Evolutionary conservation across 2,113 vertebrate genomes (phyloP).

Genomic region (Natator depressus): DNA sequence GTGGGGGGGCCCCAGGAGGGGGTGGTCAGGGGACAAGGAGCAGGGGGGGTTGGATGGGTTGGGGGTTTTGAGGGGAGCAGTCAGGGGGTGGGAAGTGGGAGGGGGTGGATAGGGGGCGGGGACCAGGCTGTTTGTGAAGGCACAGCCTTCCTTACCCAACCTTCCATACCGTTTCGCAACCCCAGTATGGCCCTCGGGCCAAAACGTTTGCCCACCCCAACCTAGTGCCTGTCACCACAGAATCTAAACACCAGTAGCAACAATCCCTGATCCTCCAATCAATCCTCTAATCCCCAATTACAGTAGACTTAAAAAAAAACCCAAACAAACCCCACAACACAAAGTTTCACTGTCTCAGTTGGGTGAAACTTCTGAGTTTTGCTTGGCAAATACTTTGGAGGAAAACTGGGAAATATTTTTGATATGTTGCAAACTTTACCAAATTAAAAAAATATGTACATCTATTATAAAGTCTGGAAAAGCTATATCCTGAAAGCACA

Average conservation of each 20-base stretch:
- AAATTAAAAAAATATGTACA: not conserved
- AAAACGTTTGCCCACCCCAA: not conserved
- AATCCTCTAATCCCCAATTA: not conserved
- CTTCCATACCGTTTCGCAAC: no score
- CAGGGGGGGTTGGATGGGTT: no score
- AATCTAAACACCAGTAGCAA: not conserved
- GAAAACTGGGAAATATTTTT: not conserved
- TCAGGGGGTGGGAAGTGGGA: no score
- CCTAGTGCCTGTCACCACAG: fast-evolving
- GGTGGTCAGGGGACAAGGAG: no score
- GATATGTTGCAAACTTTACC: not conserved
- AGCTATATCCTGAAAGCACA: not conserved
- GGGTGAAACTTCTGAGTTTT: not conserved
- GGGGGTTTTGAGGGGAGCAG: no score
- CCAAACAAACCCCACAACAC: not conserved
- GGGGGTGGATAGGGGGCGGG: no score
- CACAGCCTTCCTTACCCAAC: no score
- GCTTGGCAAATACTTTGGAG: not conserved
- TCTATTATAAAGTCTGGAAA: not conserved
- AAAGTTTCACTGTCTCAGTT: fast-evolving
- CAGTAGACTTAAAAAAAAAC: not conserved
- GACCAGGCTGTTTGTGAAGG: no score
- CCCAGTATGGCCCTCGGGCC: no score
- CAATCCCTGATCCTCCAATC: fast-evolving
- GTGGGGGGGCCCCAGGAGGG: no score